A percentile compares a stretch with the other conserved stretches of the same genome.
phyloP scores from a whole-genome alignment of 2,888 invertebrate species.

The Ephialtes manifestator region DNA sequence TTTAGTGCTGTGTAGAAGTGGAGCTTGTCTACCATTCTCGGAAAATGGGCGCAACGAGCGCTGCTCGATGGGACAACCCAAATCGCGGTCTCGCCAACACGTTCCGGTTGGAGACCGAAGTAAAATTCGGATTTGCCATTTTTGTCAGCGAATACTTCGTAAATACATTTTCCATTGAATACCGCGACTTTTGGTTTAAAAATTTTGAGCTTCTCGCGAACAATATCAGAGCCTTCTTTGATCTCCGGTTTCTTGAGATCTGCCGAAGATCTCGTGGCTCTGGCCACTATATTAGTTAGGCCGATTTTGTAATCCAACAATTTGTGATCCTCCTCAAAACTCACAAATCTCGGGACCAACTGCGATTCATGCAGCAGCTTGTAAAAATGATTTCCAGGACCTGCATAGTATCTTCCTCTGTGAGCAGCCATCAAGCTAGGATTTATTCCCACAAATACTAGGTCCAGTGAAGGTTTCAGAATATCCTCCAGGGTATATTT shows the following conservation, averaged over 20 bases:
- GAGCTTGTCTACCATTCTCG: constrained; percentile 83
- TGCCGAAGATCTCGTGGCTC: constrained; percentile 82
- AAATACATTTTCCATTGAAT: constrained; percentile 85
- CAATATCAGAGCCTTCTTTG: constrained; percentile 78
- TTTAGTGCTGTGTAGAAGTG: constrained; percentile 82
- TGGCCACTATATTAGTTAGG: constrained; percentile 82
- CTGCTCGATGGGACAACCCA: constrained; percentile 85
- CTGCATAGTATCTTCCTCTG: constrained; percentile 84
- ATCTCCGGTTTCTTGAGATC: constrained; percentile 82
- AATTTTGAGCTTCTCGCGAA: constrained; percentile 78
- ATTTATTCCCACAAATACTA: constrained; percentile 84
- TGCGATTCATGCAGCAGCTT: constrained; percentile 82
- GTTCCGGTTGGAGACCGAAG: constrained; percentile 82
- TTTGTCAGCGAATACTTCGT: constrained; percentile 81
- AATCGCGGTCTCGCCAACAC: constrained; percentile 78
- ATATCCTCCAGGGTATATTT: constrained; percentile 80
- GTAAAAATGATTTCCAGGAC: constrained; percentile 85
- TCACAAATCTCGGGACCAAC: constrained; percentile 78
- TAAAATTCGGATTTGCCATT: constrained; percentile 75
- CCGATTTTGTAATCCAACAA: constrained; percentile 81
- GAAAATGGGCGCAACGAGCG: constrained; percentile 84
- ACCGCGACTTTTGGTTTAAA: constrained; percentile 83
- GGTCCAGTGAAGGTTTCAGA: constrained; percentile 78
- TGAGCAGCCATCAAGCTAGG: constrained; percentile 83
- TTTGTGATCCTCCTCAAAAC: constrained; percentile 80